These are phyloP conservation scores for Alviniconcha strummeri DNA, from an alignment of 2,888 invertebrate genomes.

Conservation along the genomic window DNA sequence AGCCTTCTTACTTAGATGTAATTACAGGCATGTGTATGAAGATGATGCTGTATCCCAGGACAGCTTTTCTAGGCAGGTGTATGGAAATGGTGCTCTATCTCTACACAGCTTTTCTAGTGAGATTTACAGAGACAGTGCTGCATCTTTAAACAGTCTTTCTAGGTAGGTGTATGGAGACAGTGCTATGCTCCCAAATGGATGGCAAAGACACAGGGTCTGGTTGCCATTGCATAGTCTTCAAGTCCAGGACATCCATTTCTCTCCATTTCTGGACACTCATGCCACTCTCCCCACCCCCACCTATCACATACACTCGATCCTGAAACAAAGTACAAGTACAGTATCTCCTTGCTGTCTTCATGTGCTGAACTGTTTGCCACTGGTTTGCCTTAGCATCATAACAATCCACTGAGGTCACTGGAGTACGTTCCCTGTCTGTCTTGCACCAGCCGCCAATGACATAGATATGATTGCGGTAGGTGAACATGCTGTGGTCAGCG, in stretches of 20 bases:
- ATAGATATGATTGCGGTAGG: constrained; percentile 50
- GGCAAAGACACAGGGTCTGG: constrained; percentile 80
- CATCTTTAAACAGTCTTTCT: constrained; percentile 47
- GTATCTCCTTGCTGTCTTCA: constrained; percentile 82
- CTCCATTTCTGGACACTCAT: constrained; percentile 82
- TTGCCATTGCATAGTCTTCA: constrained; percentile 79
- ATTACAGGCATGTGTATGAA: too few relatives aligned
- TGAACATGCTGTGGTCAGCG: constrained; percentile 66
- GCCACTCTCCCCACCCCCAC: constrained; percentile 81
- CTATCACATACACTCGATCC: constrained; percentile 81
- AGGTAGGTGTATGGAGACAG: constrained; percentile 82
- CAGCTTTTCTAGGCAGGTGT: too few relatives aligned
- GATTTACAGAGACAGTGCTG: too few relatives aligned
- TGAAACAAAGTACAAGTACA: constrained; percentile 81
- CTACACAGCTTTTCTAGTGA: too few relatives aligned
- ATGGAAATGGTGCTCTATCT: too few relatives aligned
- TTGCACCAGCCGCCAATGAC: constrained; percentile 74
- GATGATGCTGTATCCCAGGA: too few relatives aligned
- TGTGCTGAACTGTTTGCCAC: constrained; percentile 79
- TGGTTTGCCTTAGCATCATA: constrained; percentile 78
- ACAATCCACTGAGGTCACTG: constrained; percentile 80
- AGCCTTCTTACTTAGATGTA: too few relatives aligned
- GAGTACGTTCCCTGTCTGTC: constrained; percentile 76
- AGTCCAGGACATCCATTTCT: constrained; percentile 81
- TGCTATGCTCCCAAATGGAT: constrained; percentile 84